Percentiles rank a stretch among this genome's conserved stretches.
These are phyloP conservation scores for Carettochelys insculpta DNA, from an alignment of 2,113 vertebrate genomes.

Conservation along the genomic window DNA sequence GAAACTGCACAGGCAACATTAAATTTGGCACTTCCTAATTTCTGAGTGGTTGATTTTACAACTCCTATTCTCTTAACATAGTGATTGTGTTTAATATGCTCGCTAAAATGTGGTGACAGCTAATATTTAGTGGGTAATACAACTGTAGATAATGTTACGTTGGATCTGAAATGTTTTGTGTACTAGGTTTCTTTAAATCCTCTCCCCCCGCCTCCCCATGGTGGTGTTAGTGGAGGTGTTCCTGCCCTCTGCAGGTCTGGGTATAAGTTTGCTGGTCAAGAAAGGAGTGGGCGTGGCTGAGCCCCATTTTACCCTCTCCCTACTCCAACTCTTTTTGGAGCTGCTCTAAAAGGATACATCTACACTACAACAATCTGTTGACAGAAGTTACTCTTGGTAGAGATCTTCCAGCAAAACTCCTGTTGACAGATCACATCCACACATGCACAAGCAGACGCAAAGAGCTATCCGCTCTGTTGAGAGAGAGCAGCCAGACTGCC, in stretches of 20 bases:
- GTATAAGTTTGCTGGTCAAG: background rate
- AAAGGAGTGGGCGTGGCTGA: background rate
- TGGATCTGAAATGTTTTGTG: background rate
- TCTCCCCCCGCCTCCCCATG: no score
- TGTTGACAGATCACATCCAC: no score
- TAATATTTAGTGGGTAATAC: background rate
- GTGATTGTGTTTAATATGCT: rapidly evolving
- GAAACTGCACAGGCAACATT: background rate
- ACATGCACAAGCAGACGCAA: no score
- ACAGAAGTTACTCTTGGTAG: no score
- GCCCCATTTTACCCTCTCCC: background rate
- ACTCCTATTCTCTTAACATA: background rate
- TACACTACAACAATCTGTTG: no score
- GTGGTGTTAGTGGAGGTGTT: no score
- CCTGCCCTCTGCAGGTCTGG: background rate
- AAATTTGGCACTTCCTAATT: background rate
- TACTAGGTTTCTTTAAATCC: background rate
- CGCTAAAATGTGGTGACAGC: background rate
- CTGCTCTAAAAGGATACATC: conserved; percentile 37
- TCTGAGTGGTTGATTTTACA: background rate
- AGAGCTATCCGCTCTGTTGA: no score
- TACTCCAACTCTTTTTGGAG: background rate
- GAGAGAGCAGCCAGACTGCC: no score
- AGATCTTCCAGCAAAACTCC: no score
- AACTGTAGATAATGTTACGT: background rate